Evolutionary conservation across 2,113 vertebrate species (phyloP).

Genomic region (Campylomormyrus numenius): DNA sequence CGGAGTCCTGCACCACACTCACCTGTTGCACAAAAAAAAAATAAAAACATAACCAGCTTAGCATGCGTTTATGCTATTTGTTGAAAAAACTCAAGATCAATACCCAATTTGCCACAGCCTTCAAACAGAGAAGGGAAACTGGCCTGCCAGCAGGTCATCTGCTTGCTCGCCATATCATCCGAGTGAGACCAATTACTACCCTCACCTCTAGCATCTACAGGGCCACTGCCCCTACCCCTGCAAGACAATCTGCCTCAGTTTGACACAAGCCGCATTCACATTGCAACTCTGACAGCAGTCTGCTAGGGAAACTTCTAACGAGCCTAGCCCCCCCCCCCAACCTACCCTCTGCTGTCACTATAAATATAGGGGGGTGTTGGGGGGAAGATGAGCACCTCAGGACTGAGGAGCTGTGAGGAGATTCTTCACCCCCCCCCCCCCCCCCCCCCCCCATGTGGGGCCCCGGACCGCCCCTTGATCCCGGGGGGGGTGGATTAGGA

Average conservation of each 20-base stretch:
- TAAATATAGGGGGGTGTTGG: neutral
- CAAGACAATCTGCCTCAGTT: neutral
- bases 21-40: conserved; percentile 59
- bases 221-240: neutral
- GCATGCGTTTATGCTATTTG: neutral
- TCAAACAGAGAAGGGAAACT: neutral
- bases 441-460: neutral
- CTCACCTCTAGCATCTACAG: neutral
- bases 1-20: conserved; percentile 95
- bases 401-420: neutral
- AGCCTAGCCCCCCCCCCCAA: neutral
- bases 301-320: neutral
- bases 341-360: neutral
- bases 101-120: neutral
- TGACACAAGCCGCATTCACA: neutral
- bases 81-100: neutral
- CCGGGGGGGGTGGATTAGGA: neutral
- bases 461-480: neutral
- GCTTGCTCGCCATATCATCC: neutral
- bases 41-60: neutral
- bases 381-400: neutral
- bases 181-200: neutral
- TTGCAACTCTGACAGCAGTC: neutral
- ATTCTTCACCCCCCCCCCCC: neutral
- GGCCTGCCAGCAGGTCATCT: neutral